Evolutionary conservation across 2,888 invertebrate genomes (phyloP).

Genomic region (Eilema depressum): DNA sequence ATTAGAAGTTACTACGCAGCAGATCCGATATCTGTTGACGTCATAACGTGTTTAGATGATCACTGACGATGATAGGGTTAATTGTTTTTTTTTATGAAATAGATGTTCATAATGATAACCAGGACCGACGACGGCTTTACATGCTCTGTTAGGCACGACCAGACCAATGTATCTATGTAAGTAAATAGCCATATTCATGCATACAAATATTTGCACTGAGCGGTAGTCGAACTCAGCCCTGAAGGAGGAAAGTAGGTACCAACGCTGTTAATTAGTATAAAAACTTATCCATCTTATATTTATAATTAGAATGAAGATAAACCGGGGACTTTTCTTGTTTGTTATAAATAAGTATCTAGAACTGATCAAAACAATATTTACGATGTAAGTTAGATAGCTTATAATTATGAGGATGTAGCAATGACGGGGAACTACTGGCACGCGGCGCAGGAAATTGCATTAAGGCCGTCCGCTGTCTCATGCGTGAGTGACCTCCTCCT

Average conservation of each 20-base stretch:
- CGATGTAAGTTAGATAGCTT: neutral
- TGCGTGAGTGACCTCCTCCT: neutral
- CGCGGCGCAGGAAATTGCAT: neutral
- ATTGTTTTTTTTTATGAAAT: too few relatives aligned
- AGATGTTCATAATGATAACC: too few relatives aligned
- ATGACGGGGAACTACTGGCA: neutral
- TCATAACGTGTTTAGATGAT: conserved; percentile 12
- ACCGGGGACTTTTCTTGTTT: neutral
- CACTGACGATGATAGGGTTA: too few relatives aligned
- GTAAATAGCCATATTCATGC: too few relatives aligned
- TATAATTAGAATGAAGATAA: neutral
- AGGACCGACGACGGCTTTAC: too few relatives aligned
- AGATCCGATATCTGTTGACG: conserved; percentile 25
- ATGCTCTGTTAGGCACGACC: too few relatives aligned
- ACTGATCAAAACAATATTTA: neutral
- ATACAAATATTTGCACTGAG: too few relatives aligned
- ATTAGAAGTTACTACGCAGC: conserved; percentile 25
- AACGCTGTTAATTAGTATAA: too few relatives aligned
- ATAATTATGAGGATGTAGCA: neutral
- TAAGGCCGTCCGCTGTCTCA: neutral
- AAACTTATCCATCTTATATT: too few relatives aligned
- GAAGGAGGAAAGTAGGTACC: too few relatives aligned
- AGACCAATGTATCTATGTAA: too few relatives aligned
- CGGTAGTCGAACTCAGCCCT: too few relatives aligned
- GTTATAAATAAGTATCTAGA: neutral